Evolutionary conservation across 2,797 vertebrate species (phyloP).

Genomic region (Leuciscus waleckii): DNA sequence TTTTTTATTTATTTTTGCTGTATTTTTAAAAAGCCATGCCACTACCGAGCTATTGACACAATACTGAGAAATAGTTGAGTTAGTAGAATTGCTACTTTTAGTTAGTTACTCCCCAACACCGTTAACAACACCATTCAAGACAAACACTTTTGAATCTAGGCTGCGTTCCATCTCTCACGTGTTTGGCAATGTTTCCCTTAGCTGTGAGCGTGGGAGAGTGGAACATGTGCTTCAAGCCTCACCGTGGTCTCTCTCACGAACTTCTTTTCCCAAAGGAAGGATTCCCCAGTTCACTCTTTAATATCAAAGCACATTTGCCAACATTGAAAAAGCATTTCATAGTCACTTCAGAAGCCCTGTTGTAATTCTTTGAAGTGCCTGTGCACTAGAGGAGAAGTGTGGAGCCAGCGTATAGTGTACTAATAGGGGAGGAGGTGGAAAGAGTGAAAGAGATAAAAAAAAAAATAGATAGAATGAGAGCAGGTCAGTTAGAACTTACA

Average conservation of each 20-base stretch:
- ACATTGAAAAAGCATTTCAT: constrained; percentile 53
- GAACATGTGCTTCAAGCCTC: constrained; percentile 52
- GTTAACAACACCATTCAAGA: constrained; percentile 17
- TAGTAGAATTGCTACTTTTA: neutral
- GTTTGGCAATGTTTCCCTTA: constrained; percentile 25
- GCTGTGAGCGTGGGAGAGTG: constrained; percentile 46
- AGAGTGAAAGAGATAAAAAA: constrained; percentile 21
- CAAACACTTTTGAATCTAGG: constrained; percentile 35
- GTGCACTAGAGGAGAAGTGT: constrained; percentile 39
- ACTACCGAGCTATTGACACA: neutral
- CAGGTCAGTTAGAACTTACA: constrained; percentile 39
- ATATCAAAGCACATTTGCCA: constrained; percentile 59
- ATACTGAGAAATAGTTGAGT: neutral
- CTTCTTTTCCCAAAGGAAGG: constrained; percentile 41
- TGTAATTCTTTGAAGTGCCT: constrained; percentile 59
- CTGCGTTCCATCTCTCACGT: constrained; percentile 32
- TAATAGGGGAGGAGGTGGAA: constrained; percentile 52
- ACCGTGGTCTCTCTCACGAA: constrained; percentile 24
- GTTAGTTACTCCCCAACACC: neutral
- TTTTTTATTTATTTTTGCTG: too few species aligned
- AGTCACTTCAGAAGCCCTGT: constrained; percentile 50
- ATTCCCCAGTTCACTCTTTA: constrained; percentile 48
- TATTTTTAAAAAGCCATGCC: too few species aligned
- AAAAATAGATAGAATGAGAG: constrained; percentile 29
- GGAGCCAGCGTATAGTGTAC: constrained; percentile 37